Conservation (phyloP, 2,113 vertebrate genomes). For the Nothocercus nigrocapillus region DNA sequence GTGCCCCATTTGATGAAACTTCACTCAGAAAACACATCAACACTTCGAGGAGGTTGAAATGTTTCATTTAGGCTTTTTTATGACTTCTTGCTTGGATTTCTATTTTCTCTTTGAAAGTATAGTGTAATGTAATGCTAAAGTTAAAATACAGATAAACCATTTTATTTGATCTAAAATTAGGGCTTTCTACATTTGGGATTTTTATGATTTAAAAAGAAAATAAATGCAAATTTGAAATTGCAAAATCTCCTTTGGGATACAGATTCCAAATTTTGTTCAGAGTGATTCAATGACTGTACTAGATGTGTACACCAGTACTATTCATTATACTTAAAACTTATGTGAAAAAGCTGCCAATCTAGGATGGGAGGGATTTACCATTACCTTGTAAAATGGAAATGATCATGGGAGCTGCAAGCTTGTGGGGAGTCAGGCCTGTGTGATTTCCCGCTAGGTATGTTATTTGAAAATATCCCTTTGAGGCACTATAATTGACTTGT, state of each 20-base stretch:
- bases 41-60: conserved; percentile 22
- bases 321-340: neutral
- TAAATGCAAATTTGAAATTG: neutral
- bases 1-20: conserved; percentile 29
- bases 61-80: conserved; percentile 31
- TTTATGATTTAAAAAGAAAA: neutral
- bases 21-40: conserved; percentile 32
- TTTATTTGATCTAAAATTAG: neutral
- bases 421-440: neutral
- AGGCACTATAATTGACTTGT: conserved; percentile 39
- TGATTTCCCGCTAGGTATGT: conserved; percentile 1
- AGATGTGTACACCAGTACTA: neutral
- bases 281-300: neutral
- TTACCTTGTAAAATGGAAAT: conserved; percentile 17
- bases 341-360: neutral
- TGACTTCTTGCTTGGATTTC: neutral
- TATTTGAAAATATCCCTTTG: conserved; percentile 24
- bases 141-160: neutral
- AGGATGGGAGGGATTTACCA: neutral
- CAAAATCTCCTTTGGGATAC: neutral
- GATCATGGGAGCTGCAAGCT: neutral
- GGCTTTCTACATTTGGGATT: neutral
- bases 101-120: conserved; percentile 1
- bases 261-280: neutral
- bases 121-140: neutral